Conservation (phyloP, 2,888 invertebrate genomes). For the Yponomeuta evonymella region DNA sequence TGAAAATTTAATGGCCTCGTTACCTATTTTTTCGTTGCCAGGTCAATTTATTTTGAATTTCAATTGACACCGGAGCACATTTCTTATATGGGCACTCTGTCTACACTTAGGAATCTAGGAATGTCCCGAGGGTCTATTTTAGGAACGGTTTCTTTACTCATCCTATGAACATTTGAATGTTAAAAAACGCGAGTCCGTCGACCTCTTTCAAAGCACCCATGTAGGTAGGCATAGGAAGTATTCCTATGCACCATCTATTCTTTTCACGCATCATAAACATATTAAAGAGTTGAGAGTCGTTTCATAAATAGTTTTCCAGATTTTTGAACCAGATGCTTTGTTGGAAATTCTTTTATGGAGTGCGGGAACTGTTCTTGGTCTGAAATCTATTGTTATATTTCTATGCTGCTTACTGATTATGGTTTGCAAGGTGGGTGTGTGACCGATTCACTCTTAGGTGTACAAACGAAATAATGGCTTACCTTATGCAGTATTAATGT, state of each 20-base stretch:
- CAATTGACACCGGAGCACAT: neutral
- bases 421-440: neutral
- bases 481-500: neutral
- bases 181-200: conserved; percentile 39
- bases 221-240: neutral
- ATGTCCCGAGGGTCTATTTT: conserved; percentile 17
- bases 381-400: neutral
- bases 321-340: neutral
- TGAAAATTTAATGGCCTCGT: neutral
- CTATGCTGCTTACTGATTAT: neutral
- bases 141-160: conserved; percentile 28
- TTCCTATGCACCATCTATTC: conserved; percentile 4
- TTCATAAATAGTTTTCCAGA: neutral
- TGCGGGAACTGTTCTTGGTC: neutral
- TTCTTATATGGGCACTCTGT: neutral
- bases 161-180: conserved; percentile 34
- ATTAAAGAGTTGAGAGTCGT: neutral
- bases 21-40: neutral
- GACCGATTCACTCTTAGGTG: neutral
- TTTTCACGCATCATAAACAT: neutral
- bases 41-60: too few relatives aligned
- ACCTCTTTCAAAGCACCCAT: conserved; percentile 28
- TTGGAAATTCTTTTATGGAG: neutral
- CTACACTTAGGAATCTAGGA: conserved; percentile 6
- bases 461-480: neutral